These are phyloP conservation scores for Diadema setosum DNA, from an alignment of 35 echinoderm and acorn worm species.

Conservation along the genomic window DNA sequence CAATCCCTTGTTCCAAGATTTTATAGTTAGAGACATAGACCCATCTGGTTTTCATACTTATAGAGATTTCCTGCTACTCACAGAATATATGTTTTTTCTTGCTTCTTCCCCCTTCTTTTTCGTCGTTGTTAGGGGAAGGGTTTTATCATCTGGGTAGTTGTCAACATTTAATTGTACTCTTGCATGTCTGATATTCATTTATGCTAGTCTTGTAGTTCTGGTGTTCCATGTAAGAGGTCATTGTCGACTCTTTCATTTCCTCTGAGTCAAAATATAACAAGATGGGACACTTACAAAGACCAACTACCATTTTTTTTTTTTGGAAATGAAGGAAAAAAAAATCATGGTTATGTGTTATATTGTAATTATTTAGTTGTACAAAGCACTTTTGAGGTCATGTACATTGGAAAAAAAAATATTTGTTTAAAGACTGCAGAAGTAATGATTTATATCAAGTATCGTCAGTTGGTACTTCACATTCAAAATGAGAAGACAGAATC, in stretches of 20 bases:
- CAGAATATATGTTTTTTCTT: background rate
- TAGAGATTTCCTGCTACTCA: no score
- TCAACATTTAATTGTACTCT: background rate
- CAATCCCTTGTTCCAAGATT: no score
- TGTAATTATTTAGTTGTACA: slow-evolving; percentile 1
- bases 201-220: background rate
- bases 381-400: background rate
- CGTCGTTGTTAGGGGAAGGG: background rate
- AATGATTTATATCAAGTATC: background rate
- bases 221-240: no score
- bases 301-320: no score
- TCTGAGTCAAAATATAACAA: no score
- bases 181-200: background rate
- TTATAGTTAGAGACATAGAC: no score
- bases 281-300: no score
- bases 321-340: no score
- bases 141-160: background rate
- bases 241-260: no score
- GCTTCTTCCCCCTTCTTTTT: background rate
- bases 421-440: background rate
- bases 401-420: background rate
- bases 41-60: no score
- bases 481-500: no score
- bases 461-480: no score
- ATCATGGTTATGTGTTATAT: background rate